Evolutionary conservation across 2,888 invertebrate genomes (phyloP), one percentile per base, ranked within the genome.

Genomic region (Sesia apiformis): DNA sequence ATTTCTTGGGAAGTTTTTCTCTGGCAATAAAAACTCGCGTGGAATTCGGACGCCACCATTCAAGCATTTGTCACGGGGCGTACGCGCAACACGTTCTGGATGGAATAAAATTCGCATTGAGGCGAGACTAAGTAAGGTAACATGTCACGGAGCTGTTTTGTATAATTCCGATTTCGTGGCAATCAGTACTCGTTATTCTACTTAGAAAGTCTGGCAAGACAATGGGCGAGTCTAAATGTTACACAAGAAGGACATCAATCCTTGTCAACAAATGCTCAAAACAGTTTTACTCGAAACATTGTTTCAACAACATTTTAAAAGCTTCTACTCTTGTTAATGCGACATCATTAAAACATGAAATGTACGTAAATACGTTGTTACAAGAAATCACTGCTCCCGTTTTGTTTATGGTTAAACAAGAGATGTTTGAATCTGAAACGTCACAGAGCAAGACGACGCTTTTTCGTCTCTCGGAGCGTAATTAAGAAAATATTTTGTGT

Each of bases 401-500:
- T 57, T 57, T 54, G 49, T 55, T 7, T 38, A 53, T 43, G 40
- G 49, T 53, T 49, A 4, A 5, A 39, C 39, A 46, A 43, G 53
- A 49, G 60, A 63, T 60, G 62, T 61, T 59, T 63, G 63, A 71
- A 74, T 69, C 65, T 58, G 52, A 59, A 64, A 56, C 54, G 8
- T 46, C 23, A 59, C 56, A 61, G 63, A 58, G 66, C 63, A 72
- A 72, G 62, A 60, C 62, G 64, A 60, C 66, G 60, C 64, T 69
- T 69, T 74, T 74, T 78, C 73, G 73, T 72, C 67, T 70, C 65
- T 60, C 62, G 57, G 56, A 51, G 61, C 59, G 71, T 74, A 80
- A 82, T 82, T 82, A 83, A 72, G 74, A 75, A 78, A 81, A 81
- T 79, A 81, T 80, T 78, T 77, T 72, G 71, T 63, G 67, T 69